Base-by-base conservation (phyloP, 1,140 invertebrate species). In the Hormaphis cornu region DNA sequence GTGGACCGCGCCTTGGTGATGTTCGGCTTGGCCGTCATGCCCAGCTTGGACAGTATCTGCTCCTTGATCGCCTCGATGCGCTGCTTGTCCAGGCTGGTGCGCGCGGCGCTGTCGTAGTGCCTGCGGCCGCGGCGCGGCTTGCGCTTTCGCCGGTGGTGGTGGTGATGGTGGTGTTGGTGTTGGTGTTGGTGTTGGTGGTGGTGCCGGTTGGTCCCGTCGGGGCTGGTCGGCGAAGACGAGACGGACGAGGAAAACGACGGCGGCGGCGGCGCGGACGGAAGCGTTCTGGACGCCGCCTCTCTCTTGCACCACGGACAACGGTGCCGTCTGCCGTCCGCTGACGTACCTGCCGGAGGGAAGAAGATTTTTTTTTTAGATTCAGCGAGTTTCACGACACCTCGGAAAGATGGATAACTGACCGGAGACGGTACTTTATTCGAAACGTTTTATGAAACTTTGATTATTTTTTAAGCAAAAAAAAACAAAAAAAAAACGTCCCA, bases 51-150 rank as follows among this genome's bases (percentile, higher is more conserved):
- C 14, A 90, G 78, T 71, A 90, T 89, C 77, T 89, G 87, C 52
- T 83, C 82, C 75, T 89, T 89, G 73, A 90, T 89, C 2, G 86
- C 85, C 75, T 89, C 87, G 30, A 90, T 78, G 53, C 88, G 80
- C 24, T 87, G 76, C 22, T 81, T 79, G 72, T 88, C 86, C 53
- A 77, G 74, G 44, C 81, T 79, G 71, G 79, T 72, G 70, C 80
- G 30, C 76, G 77, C 5, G 72, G 28, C 42, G 37, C 28, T 50
- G 28, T 54, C 44, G 22, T 53, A 54, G 6, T 69, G 69, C 16
- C 69, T 37, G 0, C 63, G 66, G 28, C 72, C 63, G 5, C 48
- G 48, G 33, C 61, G 56, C 12, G 42, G 56, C 9, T 58, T 40
- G 1, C 48, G 52, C 12, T 35, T 42, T 18, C 72, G 63, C 28